phyloP scores from a whole-genome alignment of 2,888 invertebrate species.

The Marasmarcha lunaedactyla region DNA sequence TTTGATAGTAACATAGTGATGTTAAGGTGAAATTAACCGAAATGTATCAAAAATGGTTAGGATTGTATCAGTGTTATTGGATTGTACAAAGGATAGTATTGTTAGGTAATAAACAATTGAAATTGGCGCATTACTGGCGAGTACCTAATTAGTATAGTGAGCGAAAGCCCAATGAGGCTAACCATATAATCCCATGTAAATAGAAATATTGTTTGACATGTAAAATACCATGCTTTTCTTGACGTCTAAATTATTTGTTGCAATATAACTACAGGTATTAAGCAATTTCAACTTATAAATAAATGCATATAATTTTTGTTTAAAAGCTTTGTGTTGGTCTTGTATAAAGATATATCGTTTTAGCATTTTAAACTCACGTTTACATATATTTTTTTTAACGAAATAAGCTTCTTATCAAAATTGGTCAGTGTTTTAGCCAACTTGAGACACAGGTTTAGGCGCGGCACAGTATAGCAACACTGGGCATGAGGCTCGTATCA shows the following conservation, averaged over 20 bases:
- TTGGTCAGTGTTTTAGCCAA: no score
- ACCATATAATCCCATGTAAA: conserved; percentile 45
- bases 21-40: conserved; percentile 54
- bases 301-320: conserved; percentile 3
- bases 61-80: conserved; percentile 60
- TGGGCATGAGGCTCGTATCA: conserved; percentile 19
- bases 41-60: conserved; percentile 55
- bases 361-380: no score
- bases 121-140: conserved; percentile 71
- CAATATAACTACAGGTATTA: conserved; percentile 20
- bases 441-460: no score
- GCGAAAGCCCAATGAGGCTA: conserved; percentile 60
- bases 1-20: conserved; percentile 61
- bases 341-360: no score
- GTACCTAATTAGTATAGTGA: conserved; percentile 69
- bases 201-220: conserved; percentile 42
- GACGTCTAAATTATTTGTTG: conserved; percentile 43
- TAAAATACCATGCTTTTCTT: conserved; percentile 48
- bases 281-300: conserved; percentile 13
- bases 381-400: no score
- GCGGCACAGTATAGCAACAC: no score
- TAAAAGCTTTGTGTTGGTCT: no score
- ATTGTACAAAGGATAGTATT: conserved; percentile 67
- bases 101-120: conserved; percentile 56
- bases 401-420: no score